A percentile compares a stretch with the other conserved stretches of the same genome.
Conservation (phyloP, 2,113 vertebrate species). For the Sturnus vulgaris region DNA sequence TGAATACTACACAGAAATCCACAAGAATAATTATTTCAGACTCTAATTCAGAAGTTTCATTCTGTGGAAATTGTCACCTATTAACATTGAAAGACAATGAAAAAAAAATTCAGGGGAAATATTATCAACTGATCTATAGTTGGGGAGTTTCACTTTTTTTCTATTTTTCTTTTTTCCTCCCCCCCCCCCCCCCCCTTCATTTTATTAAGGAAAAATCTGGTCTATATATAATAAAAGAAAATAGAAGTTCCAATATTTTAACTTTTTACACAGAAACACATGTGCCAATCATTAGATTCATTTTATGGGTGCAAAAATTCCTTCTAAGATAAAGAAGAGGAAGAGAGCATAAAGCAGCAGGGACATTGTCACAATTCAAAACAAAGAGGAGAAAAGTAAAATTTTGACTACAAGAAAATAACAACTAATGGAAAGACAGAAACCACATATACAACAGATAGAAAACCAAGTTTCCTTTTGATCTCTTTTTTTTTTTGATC, state of each 20-base stretch:
- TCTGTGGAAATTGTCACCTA: neutral
- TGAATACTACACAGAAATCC: neutral
- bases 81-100: neutral
- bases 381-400: neutral
- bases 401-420: neutral
- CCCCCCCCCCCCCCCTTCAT: too few relatives aligned
- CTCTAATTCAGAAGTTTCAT: neutral
- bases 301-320: neutral
- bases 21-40: neutral
- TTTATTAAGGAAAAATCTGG: neutral
- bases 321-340: neutral
- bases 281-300: neutral
- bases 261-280: neutral
- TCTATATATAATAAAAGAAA: neutral
- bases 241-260: neutral
- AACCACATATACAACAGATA: neutral
- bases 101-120: neutral
- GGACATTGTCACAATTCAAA: neutral
- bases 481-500: neutral
- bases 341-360: neutral
- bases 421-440: neutral
- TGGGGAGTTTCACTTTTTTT: neutral
- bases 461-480: neutral
- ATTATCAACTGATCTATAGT: neutral
- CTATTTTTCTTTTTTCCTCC: too few relatives aligned